Base-by-base conservation (phyloP, 2,113 vertebrate species). In the Silurus asotus region DNA sequence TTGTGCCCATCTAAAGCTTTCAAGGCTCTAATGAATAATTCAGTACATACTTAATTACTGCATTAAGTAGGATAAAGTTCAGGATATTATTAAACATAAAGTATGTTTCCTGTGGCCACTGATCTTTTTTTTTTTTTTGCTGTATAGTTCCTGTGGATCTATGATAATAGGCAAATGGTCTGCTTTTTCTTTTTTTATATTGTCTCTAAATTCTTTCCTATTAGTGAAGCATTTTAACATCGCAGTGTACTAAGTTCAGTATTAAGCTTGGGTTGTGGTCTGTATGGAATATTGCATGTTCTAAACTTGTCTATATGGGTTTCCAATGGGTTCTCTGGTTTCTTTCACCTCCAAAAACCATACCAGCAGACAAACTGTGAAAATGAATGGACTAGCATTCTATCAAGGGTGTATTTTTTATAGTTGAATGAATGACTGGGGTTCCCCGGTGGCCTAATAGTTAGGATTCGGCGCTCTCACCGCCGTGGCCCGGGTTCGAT, bases 391-490 rank as follows among this genome's bases (percentile, higher is more conserved):
- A 70, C 7, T 48, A 8, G 28, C 70, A 49, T 49, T 51, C 19
- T 48, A 74, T 72, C 6, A 0, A 20, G 45, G 37, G 4, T 51
- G 20, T n/a, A 75, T 75, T 10, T 20, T 28, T 28, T 25, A 65
- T 25, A 65, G 65, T 20, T 72, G 45, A 45, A 70, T 17, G 14
- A 7, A 14, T 61, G 59, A 19, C n/a, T 62, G 2, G 37, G 37
- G 37, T 37, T 91, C 90, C 90, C 90, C 90, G 89, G 88, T 91
- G 89, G 89, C 90, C 89, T 91, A 91, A 89, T 91, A 89, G 91
- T 87, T 92, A 91, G 91, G 89, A 90, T 92, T 92, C 86, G 89
- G 90, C 88, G 88, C 90, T 91, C 90, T 92, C 91, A 91, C 90
- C 87, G 90, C 91, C 86, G 91, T 89, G 88, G 88, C 90, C 90